Percentiles rank a stretch among this genome's conserved stretches.
Conservation (phyloP, 2,113 vertebrate genomes). For the Macquaria australasica region DNA sequence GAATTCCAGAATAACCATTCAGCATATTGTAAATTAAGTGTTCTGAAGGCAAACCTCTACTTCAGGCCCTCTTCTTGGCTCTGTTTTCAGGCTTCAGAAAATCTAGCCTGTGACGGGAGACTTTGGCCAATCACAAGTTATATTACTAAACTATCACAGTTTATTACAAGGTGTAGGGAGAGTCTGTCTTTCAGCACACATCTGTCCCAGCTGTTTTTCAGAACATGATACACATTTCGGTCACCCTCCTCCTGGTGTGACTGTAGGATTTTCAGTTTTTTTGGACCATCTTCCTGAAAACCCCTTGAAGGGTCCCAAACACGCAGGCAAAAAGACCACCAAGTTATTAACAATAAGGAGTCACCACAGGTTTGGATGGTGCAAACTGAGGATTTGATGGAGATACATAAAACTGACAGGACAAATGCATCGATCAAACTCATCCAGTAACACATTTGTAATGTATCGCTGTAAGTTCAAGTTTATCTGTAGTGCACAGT, state of each 20-base stretch:
- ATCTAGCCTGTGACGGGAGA: no score
- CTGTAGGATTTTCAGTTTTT: no score
- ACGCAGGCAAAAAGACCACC: background rate
- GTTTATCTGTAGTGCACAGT: background rate
- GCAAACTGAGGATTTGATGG: background rate
- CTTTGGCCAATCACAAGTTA: no score
- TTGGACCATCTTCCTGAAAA: background rate
- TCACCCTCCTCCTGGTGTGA: no score
- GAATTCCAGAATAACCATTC: no score
- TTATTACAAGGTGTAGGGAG: no score
- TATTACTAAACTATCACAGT: no score
- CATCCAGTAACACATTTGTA: background rate
- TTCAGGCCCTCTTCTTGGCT: no score
- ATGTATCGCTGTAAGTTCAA: background rate
- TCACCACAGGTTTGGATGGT: background rate
- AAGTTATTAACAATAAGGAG: background rate
- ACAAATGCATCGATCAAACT: background rate
- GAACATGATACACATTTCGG: background rate
- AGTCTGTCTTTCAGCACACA: background rate
- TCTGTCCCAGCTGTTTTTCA: background rate
- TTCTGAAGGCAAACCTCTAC: no score
- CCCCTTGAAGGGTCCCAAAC: background rate
- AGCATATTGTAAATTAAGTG: no score
- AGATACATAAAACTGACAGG: background rate
- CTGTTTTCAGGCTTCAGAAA: no score